A percentile compares a stretch with the other conserved stretches of the same genome.
Evolutionary conservation across 1,140 invertebrate species (phyloP).

Genomic region (Oreohelix idahoensis): DNA sequence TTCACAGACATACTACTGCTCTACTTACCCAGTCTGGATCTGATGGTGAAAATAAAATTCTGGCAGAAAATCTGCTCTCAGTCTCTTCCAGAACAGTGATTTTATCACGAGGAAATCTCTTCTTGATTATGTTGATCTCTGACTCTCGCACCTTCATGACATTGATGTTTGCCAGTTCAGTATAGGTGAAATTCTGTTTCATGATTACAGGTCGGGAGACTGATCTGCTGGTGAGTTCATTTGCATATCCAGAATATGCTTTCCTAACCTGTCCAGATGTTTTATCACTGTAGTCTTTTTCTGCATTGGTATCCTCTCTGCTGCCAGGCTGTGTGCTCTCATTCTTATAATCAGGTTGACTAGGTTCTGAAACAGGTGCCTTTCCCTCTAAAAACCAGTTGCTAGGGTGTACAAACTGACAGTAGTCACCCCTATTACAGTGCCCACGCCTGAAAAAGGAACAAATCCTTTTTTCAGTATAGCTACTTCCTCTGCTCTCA

Average conservation of each 20-base stretch:
- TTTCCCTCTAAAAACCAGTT: background rate
- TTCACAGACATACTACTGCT: too few species aligned
- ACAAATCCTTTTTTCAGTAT: conserved; percentile 39
- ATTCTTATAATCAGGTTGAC: too few species aligned
- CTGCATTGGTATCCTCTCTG: background rate
- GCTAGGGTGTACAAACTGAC: conserved; percentile 45
- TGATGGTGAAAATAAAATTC: conserved; percentile 52
- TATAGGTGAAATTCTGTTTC: background rate
- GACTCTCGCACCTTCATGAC: conserved; percentile 14
- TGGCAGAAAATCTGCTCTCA: conserved; percentile 6
- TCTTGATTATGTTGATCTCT: conserved; percentile 21
- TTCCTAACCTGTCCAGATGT: background rate
- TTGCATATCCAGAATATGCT: too few species aligned
- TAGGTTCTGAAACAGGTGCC: background rate
- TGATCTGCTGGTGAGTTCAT: background rate
- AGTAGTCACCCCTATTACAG: conserved; percentile 47
- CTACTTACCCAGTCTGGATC: conserved; percentile 67
- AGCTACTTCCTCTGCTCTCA: background rate
- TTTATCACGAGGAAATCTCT: conserved; percentile 30
- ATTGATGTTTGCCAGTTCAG: background rate
- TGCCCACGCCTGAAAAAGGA: conserved; percentile 44
- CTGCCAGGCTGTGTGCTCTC: background rate
- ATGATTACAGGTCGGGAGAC: background rate
- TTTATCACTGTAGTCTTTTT: background rate
- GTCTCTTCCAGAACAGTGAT: conserved; percentile 15